Percentiles rank a stretch among this genome's conserved stretches.
Conservation (phyloP, 2,888 invertebrate genomes). For the Eupithecia abbreviata region DNA sequence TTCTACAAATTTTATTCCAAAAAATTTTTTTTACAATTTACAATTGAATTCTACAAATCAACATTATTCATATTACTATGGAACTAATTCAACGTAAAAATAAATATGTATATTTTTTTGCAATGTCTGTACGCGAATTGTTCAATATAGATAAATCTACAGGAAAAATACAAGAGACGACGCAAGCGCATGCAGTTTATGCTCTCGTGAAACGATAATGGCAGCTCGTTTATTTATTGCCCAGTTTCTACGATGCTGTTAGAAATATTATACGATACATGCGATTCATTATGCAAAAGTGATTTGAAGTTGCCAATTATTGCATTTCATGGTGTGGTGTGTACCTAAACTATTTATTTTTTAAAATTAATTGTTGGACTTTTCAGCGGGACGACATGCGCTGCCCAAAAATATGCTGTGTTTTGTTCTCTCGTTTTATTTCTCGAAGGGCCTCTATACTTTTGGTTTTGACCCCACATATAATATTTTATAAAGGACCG, state of each 20-base stretch:
- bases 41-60: not conserved
- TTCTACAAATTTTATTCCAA: too few species aligned
- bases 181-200: slow-evolving; percentile 15
- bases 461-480: not conserved
- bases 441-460: not conserved
- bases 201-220: slow-evolving; percentile 32
- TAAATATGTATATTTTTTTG: not conserved
- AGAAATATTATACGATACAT: slow-evolving; percentile 11
- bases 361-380: not conserved
- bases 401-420: not conserved
- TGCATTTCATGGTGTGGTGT: not conserved
- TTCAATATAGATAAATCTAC: not conserved
- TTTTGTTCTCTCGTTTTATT: not conserved
- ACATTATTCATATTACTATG: not conserved
- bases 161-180: not conserved
- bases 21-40: too few species aligned
- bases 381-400: not conserved
- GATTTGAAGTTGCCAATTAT: slow-evolving; percentile 1
- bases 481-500: not conserved
- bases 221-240: slow-evolving; percentile 32
- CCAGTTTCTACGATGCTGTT: slow-evolving; percentile 18
- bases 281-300: slow-evolving; percentile 18
- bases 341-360: not conserved
- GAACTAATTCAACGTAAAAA: not conserved
- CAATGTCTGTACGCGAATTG: not conserved